Evolutionary conservation across 1,140 invertebrate genomes (phyloP).

Genomic region (Hirudo medicinalis): DNA sequence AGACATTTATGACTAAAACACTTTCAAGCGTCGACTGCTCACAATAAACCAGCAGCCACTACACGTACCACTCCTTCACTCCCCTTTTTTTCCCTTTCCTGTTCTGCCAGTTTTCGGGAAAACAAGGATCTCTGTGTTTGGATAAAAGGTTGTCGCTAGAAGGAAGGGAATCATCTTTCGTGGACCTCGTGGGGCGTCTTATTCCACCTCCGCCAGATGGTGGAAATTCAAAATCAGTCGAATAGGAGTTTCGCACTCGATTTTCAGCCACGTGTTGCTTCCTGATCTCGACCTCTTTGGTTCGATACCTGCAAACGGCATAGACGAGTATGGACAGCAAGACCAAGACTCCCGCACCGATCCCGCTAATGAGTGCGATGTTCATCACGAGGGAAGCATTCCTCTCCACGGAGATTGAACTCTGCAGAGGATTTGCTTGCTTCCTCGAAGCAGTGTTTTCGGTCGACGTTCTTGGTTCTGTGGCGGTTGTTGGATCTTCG

Average conservation of each 20-base stretch:
- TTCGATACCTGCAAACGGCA: conserved; percentile 61
- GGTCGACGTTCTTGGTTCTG: not conserved
- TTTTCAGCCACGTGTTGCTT: conserved; percentile 63
- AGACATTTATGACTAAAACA: not conserved
- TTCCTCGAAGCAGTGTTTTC: not conserved
- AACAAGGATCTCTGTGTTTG: conserved; percentile 31
- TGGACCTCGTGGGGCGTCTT: conserved; percentile 30
- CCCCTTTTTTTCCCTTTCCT: conserved; percentile 63
- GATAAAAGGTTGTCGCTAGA: conserved; percentile 10
- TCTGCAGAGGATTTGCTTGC: not conserved
- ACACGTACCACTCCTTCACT: conserved; percentile 87
- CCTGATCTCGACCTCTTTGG: conserved; percentile 59
- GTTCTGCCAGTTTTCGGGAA: conserved; percentile 37
- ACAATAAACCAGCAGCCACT: too few species aligned
- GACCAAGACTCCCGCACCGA: conserved; percentile 15
- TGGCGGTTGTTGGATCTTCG: not conserved
- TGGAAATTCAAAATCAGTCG: conserved; percentile 17
- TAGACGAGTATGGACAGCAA: conserved; percentile 59
- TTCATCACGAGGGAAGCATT: conserved; percentile 3
- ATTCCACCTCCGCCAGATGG: conserved; percentile 25
- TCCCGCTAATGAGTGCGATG: conserved; percentile 18
- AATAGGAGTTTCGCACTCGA: conserved; percentile 20
- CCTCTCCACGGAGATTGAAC: not conserved
- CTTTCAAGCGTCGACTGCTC: not conserved
- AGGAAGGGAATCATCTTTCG: not conserved